Base-by-base conservation (phyloP, 2,888 invertebrate genomes). In the Minunthozetes semirufus region DNA sequence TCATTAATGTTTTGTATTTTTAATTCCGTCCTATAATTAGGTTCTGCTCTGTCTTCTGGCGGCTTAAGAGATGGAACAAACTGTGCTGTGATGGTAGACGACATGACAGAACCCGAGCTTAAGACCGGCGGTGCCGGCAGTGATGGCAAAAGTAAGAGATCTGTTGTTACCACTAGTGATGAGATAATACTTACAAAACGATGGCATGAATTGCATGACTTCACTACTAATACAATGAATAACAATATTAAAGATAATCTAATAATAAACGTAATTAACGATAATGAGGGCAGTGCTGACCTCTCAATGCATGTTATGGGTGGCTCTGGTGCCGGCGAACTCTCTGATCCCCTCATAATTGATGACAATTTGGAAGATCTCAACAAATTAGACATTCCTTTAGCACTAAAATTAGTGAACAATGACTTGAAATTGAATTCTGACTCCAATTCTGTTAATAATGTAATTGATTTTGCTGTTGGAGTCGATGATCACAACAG, bases 61-160 rank as follows among this genome's bases (percentile, higher is more conserved):
- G 71, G 53, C 71, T 22, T 71, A 27, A 53, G 48, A 19, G 71
- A 75, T 53, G 71, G n/a, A 25, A 15, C 50, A 4, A 75, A 75
- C 42, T 80, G 80, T 78, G 78, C 80, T 77, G 80, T 80, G 76
- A 77, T 80, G 77, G 80, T 80, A 56, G 80, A 80, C 76, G 78
- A 80, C 76, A 77, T 77, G 77, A 78, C 77, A 46, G 74, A 76
- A 33, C 50, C 56, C 46, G 50, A 56, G 50, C 50, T 53, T 72
- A 72, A 48, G 48, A 33, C 46, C 13, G 53, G 33, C 22, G 56
- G 19, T 22, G 50, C n/a, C 22, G 19, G 38, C 11, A 46, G 38
- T 50, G 72, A 56, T 38, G 72, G 56, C 50, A 33, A 56, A 33
- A 56, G 72, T 72, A 33, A 46, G 72, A 22, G 53, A 53, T 56